These are phyloP conservation scores for Mellilla xanthometata DNA, from an alignment of 2,888 invertebrate species.

Conservation along the genomic window DNA sequence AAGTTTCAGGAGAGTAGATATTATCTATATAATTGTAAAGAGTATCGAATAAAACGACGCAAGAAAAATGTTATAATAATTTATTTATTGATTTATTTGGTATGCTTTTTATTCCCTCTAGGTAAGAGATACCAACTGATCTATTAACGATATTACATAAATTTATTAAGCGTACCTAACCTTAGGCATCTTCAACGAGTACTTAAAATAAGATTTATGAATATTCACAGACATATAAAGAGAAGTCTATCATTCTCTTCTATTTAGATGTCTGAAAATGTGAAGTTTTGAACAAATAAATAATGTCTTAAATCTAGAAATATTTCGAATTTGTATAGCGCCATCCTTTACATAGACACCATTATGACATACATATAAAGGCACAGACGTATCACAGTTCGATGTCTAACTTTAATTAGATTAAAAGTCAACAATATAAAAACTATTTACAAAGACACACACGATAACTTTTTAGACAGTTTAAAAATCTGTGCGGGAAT, in stretches of 20 bases:
- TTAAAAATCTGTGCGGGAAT: constrained; percentile 55
- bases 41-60: background rate
- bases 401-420: constrained; percentile 59
- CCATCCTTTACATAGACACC: constrained; percentile 58
- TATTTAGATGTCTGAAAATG: too few relatives aligned
- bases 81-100: constrained; percentile 57
- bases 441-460: constrained; percentile 46
- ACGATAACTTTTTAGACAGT: constrained; percentile 36
- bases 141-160: too few relatives aligned
- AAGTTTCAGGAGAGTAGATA: background rate
- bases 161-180: too few relatives aligned
- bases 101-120: constrained; percentile 47
- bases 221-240: too few relatives aligned
- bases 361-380: constrained; percentile 64
- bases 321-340: constrained; percentile 58
- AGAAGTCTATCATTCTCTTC: too few relatives aligned
- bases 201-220: too few relatives aligned
- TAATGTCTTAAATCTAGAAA: constrained; percentile 49
- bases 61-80: constrained; percentile 33
- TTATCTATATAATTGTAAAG: background rate
- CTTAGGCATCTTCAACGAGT: too few relatives aligned
- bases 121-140: constrained; percentile 4
- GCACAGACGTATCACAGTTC: constrained; percentile 81
- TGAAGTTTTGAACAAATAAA: constrained; percentile 47
- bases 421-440: constrained; percentile 39